Base-by-base conservation (phyloP, 1,140 invertebrate species). In the Drosophila kepulauana region DNA sequence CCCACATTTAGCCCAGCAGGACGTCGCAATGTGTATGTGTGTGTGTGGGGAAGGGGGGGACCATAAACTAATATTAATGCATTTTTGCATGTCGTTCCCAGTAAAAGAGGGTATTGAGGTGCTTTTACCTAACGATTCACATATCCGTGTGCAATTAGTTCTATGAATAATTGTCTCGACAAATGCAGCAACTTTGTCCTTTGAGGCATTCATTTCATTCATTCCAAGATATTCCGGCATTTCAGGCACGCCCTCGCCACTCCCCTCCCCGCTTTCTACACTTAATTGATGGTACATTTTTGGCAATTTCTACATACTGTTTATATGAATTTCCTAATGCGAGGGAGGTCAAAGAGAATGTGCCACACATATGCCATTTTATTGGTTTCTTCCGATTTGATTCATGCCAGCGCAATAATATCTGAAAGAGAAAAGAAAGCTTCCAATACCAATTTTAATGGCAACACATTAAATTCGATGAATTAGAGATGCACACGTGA, bases 141-240 rank as follows among this genome's bases (percentile, higher is more conserved):
- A 77, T 66, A 68, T 80, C 76, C 79, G 62, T 51, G 25, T 84
- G 73, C 85, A 87, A 87, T 87, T 87, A 78, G 85, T 81, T 88
- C 70, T 54, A 35, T 89, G 75, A 84, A 81, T 88, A 87, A 89
- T 84, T 89, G 51, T 25, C 49, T 16, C 41, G 59, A 72, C 52
- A 67, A 73, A 59, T 67, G 70, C 64, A 61, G 3, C 46, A 73
- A 67, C 51, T 64, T 64, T 69, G 46, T 59, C 65, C 64, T 13
- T 49, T 51, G 15, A 28, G 49, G 8, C 20, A 11, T 56, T 30
- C 35, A 30, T 46, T 45, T 59, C 59, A 33, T 65, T 72, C 57
- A 73, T 48, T 56, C 33, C 52, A 56, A 38, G 28, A 58, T 64
- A 30, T 41, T 54, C 35, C n/a, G 49, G 49, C 59, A 51, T 48